Percentiles rank a stretch among this genome's conserved stretches.
Conservation (phyloP, 2,797 vertebrate genomes). For the Mustela erminea region DNA sequence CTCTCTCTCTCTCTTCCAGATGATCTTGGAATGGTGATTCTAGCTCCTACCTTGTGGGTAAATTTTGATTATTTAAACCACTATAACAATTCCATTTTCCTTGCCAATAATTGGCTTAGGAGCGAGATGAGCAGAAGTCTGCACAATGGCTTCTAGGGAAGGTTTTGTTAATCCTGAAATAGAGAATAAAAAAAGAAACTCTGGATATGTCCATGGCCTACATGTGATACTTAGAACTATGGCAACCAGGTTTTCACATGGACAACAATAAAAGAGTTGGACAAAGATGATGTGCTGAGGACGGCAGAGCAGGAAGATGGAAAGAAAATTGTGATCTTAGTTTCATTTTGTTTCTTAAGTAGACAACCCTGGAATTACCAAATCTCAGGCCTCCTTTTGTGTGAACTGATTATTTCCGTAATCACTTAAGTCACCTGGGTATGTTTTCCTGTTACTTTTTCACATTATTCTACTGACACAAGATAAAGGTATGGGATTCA, state of each 20-base stretch:
- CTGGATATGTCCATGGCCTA: not conserved
- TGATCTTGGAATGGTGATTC: not conserved
- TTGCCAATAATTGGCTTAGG: not conserved
- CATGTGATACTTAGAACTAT: not conserved
- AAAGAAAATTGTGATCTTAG: not conserved
- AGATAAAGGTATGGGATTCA: not conserved
- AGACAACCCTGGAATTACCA: not conserved
- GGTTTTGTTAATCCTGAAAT: not conserved
- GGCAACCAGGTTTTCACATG: not conserved
- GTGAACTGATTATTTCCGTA: not conserved
- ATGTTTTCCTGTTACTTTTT: not conserved
- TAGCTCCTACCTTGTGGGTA: not conserved
- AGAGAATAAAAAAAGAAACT: not conserved
- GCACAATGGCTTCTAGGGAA: not conserved
- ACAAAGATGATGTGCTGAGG: not conserved
- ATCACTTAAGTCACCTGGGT: not conserved
- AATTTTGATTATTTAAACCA: not conserved
- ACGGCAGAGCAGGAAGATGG: not conserved
- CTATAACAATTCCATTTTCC: not conserved
- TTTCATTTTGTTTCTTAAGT: not conserved
- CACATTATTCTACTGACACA: not conserved
- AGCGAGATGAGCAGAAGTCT: not conserved
- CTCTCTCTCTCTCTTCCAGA: not conserved
- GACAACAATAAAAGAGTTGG: not conserved
- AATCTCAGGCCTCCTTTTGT: not conserved